Evolutionary conservation across 2,113 vertebrate genomes (phyloP).

Genomic region (Atlantisia rogersi): DNA sequence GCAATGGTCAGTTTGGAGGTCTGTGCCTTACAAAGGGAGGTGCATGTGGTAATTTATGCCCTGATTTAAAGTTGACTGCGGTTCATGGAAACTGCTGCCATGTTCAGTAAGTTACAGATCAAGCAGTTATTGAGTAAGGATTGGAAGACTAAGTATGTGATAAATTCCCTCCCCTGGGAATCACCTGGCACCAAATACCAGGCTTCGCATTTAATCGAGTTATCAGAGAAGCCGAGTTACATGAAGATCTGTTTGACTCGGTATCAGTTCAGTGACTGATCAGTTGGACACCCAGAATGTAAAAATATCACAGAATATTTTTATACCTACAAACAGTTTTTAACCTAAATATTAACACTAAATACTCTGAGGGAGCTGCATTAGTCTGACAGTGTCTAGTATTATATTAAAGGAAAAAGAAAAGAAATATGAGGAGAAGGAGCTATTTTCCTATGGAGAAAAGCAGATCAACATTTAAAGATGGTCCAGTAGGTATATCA

Average conservation of each 20-base stretch:
- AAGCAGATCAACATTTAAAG: not conserved
- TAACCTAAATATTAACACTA: not conserved
- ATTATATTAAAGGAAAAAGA: not conserved
- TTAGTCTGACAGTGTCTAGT: not conserved
- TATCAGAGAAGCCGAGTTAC: constrained; percentile 17
- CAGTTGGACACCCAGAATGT: not conserved
- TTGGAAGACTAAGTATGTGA: constrained; percentile 26
- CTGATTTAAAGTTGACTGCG: not conserved
- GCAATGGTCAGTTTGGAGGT: not conserved
- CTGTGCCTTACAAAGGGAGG: not conserved
- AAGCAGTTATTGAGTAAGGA: constrained; percentile 13
- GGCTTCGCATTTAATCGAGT: constrained; percentile 7
- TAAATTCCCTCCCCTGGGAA: constrained; percentile 43
- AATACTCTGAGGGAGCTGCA: not conserved
- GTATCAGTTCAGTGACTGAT: not conserved
- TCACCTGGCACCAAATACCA: constrained; percentile 43
- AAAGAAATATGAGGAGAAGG: not conserved
- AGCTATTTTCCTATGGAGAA: not conserved
- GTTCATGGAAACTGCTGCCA: not conserved
- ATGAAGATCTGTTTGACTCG: not conserved
- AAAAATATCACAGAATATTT: not conserved
- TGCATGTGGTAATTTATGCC: not conserved
- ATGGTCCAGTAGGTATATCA: not conserved
- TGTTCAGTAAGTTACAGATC: constrained; percentile 29
- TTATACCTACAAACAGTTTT: not conserved